Conservation (phyloP, 2,888 invertebrate species). For the Tipula confusa region DNA sequence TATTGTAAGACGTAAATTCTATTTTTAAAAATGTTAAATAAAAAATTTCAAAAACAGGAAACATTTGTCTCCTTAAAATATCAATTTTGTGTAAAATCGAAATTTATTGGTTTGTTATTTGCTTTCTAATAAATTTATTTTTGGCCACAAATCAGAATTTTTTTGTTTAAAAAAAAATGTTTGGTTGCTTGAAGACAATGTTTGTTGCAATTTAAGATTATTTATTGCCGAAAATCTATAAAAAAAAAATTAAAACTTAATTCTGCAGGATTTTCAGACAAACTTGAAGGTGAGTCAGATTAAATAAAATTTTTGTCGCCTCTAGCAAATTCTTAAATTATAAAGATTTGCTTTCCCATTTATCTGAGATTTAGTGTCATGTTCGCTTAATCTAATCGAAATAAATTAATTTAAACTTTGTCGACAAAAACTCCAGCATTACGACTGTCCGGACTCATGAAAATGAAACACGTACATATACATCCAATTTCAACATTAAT, state of each 20-base stretch:
- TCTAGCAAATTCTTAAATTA: too few species aligned
- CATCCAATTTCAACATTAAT: too few species aligned
- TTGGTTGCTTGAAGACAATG: not conserved
- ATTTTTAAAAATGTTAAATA: not conserved
- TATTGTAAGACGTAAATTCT: not conserved
- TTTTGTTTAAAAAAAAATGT: not conserved
- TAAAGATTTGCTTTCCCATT: too few species aligned
- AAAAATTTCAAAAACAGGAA: not conserved
- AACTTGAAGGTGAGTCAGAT: not conserved
- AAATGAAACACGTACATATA: too few species aligned
- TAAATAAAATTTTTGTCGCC: not conserved
- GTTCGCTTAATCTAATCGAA: too few species aligned
- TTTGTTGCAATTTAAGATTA: not conserved
- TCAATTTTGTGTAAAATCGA: conserved; percentile 25
- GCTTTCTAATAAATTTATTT: not conserved
- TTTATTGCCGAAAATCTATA: not conserved
- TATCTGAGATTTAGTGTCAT: not conserved
- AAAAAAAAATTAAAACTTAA: not conserved
- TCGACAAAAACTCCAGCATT: too few species aligned
- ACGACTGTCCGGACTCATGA: too few species aligned
- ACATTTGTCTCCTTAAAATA: conserved; percentile 25
- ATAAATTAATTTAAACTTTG: too few species aligned
- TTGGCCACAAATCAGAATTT: not conserved
- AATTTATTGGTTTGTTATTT: conserved; percentile 25
- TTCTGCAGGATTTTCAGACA: not conserved